Conservation (phyloP, 2,888 invertebrate genomes). For the Cremastobaeus sp. region DNA sequence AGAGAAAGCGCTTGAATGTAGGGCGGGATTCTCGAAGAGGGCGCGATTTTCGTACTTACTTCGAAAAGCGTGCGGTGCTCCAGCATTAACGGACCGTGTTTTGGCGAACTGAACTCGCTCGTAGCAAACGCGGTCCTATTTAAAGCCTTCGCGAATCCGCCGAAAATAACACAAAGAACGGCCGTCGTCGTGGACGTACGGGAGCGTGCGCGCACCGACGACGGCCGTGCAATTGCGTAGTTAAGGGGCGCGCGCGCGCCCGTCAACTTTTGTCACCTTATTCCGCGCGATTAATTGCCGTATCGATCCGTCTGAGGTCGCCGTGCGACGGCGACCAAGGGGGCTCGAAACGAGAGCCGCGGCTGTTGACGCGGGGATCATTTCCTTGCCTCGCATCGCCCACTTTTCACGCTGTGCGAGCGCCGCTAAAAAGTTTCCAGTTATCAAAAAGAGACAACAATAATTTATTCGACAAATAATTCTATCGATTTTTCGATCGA, state of each 20-base stretch:
- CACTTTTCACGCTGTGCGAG: no score
- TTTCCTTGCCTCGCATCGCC: no score
- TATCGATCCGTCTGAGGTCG: conserved; percentile 57
- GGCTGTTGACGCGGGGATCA: no score
- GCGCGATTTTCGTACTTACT: conserved; percentile 74
- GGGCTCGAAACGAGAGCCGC: no score
- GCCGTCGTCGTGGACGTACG: conserved; percentile 62
- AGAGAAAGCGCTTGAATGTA: conserved; percentile 1
- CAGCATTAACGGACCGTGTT: conserved; percentile 75
- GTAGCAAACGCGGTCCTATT: conserved; percentile 75
- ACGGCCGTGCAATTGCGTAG: conserved; percentile 43
- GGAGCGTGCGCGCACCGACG: conserved; percentile 66
- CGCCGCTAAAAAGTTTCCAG: no score
- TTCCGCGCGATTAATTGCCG: conserved; percentile 57
- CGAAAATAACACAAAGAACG: conserved; percentile 78
- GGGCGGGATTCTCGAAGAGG: conserved; percentile 9
- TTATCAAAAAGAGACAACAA: no score
- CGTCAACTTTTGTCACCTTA: conserved; percentile 57
- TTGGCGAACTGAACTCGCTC: conserved; percentile 73
- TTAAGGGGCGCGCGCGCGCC: conserved; percentile 40
- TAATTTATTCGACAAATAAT: no score
- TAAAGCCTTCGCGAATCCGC: conserved; percentile 76
- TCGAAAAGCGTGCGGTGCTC: conserved; percentile 76
- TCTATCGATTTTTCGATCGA: no score
- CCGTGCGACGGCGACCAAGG: conserved; percentile 16